Conservation (phyloP, 2,797 vertebrate species). For the Fratercula arctica region DNA sequence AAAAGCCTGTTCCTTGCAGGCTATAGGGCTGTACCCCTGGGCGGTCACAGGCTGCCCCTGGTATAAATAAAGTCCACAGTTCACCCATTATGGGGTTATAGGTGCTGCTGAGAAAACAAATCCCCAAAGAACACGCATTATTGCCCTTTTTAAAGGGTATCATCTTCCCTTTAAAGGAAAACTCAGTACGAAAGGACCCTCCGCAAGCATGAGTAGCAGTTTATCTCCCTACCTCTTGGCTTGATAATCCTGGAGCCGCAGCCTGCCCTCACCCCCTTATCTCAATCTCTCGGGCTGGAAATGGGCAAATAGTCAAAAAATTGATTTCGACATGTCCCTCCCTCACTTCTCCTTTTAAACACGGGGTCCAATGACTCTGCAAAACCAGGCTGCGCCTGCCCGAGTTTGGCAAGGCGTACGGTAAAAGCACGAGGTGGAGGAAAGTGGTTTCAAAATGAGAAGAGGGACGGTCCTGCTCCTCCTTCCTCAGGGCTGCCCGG, state of each 20-base stretch:
- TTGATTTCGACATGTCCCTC: slow-evolving; percentile 51
- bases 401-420: neutral
- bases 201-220: neutral
- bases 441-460: neutral
- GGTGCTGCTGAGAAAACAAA: neutral
- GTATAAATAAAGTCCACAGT: neutral
- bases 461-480: neutral
- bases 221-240: slow-evolving; percentile 47
- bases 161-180: neutral
- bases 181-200: neutral
- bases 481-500: neutral
- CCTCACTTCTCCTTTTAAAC: slow-evolving; percentile 59
- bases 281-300: neutral
- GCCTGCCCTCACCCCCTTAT: neutral
- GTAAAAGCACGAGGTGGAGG: neutral
- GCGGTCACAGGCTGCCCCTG: neutral
- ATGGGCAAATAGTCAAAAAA: neutral
- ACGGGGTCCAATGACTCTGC: slow-evolving; percentile 4
- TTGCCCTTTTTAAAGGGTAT: neutral
- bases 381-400: neutral
- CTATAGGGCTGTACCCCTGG: neutral
- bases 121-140: neutral
- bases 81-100: accelerated
- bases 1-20: neutral
- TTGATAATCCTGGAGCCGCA: neutral